A percentile compares a stretch with the other conserved stretches of the same genome.
phyloP scores from a whole-genome alignment of 2,888 invertebrate species.

The Autographa pulchrina region DNA sequence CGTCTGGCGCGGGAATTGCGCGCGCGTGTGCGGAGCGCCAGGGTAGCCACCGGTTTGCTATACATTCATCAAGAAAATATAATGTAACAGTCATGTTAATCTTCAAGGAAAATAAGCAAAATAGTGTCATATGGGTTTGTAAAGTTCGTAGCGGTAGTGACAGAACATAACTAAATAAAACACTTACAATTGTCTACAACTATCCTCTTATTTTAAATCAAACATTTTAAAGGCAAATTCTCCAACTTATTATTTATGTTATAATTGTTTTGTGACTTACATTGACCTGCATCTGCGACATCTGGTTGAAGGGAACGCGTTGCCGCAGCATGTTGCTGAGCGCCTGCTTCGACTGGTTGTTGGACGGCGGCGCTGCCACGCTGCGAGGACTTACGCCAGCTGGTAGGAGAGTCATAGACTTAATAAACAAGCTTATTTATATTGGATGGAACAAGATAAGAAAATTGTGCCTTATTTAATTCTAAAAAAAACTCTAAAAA shows the following conservation, averaged over 20 bases:
- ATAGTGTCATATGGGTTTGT: not conserved
- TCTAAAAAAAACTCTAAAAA: too few species aligned
- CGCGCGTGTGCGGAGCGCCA: slow-evolving; percentile 79
- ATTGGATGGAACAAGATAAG: too few species aligned
- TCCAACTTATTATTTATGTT: too few species aligned
- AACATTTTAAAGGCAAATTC: too few species aligned
- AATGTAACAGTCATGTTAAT: not conserved
- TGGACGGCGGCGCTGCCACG: slow-evolving; percentile 87
- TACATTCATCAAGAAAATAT: not conserved
- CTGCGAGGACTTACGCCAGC: slow-evolving; percentile 80
- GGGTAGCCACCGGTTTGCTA: slow-evolving; percentile 77
- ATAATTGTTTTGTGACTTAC: too few species aligned
- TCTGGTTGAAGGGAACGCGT: slow-evolving; percentile 91
- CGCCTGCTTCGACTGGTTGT: slow-evolving; percentile 94
- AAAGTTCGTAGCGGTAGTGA: too few species aligned
- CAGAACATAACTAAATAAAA: too few species aligned
- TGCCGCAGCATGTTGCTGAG: slow-evolving; percentile 95
- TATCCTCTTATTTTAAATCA: too few species aligned
- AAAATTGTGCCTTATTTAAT: too few species aligned
- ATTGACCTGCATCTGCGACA: slow-evolving; percentile 83
- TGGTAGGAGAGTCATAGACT: slow-evolving; percentile 9
- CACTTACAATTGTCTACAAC: too few species aligned
- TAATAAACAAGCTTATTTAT: too few species aligned
- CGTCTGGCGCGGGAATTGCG: slow-evolving; percentile 81
- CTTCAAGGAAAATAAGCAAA: not conserved